phyloP scores from a whole-genome alignment of 1,140 invertebrate genomes.

The Scaptomyza montana region DNA sequence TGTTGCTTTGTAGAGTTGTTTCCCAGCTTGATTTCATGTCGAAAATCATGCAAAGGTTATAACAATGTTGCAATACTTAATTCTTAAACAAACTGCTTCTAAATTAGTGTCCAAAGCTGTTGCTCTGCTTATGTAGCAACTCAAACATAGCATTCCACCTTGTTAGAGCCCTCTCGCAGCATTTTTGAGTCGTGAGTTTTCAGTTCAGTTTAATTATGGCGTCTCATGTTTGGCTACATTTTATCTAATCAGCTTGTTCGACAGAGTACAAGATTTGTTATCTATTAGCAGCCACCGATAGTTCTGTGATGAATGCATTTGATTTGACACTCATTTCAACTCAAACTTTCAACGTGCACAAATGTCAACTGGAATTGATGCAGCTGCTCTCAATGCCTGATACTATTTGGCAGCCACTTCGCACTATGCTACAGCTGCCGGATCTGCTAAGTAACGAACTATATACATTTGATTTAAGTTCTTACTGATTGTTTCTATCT shows the following conservation, averaged over 20 bases:
- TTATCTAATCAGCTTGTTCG: constrained; percentile 52
- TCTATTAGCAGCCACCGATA: constrained; percentile 42
- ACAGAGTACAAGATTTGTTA: constrained; percentile 52
- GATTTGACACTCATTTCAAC: constrained; percentile 29
- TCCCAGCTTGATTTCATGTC: too few species aligned
- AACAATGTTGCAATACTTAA: too few species aligned
- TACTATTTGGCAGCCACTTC: constrained; percentile 53
- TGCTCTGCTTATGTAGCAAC: background rate
- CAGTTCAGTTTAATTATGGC: constrained; percentile 53
- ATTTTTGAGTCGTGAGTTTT: constrained; percentile 17
- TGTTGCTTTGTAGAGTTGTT: too few species aligned
- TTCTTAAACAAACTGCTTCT: background rate
- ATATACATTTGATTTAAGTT: background rate
- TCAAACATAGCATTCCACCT: background rate
- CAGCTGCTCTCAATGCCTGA: constrained; percentile 33
- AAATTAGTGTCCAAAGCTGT: background rate
- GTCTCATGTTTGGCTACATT: constrained; percentile 37
- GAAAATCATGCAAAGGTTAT: too few species aligned
- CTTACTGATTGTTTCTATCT: background rate
- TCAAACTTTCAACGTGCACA: constrained; percentile 23
- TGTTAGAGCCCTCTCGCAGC: constrained; percentile 1
- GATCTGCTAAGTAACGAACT: constrained; percentile 57
- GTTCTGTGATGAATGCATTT: constrained; percentile 33
- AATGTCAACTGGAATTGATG: constrained; percentile 45
- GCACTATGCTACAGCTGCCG: constrained; percentile 50